phyloP scores from a whole-genome alignment of 2,888 invertebrate genomes.

The Pedicia rivosa region DNA sequence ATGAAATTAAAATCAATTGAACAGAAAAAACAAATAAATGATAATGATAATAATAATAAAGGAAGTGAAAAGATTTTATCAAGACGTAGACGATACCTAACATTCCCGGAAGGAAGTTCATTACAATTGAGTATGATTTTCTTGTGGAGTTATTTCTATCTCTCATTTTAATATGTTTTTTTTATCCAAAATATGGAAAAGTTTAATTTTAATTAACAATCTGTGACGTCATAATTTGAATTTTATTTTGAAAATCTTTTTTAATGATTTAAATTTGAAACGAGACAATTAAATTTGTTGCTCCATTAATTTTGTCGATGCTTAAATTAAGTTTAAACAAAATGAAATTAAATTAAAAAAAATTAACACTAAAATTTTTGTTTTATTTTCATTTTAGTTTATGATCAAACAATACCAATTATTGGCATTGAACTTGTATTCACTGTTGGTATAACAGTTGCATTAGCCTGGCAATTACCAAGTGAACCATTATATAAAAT shows the following conservation, averaged over 20 bases:
- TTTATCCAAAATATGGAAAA: background rate
- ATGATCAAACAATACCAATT: slow-evolving; percentile 26
- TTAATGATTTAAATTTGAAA: too few species aligned
- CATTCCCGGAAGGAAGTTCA: slow-evolving; percentile 34
- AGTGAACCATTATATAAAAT: slow-evolving; percentile 33
- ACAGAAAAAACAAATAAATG: background rate
- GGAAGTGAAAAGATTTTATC: slow-evolving; percentile 18
- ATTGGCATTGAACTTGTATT: slow-evolving; percentile 33
- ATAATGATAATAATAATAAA: background rate
- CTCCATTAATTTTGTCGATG: too few species aligned
- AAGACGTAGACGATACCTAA: slow-evolving; percentile 32
- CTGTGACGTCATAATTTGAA: too few species aligned
- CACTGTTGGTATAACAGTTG: slow-evolving; percentile 55
- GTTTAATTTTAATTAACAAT: too few species aligned
- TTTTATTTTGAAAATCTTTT: too few species aligned
- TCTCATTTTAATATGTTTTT: too few species aligned
- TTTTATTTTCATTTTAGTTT: slow-evolving; percentile 14
- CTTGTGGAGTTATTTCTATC: background rate
- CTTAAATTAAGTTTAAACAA: too few species aligned
- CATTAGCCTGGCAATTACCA: slow-evolving; percentile 61
- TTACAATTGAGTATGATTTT: slow-evolving; percentile 26
- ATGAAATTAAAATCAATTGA: background rate
- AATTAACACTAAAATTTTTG: too few species aligned
- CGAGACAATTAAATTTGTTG: too few species aligned
- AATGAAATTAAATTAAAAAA: too few species aligned